Evolutionary conservation across 2,113 vertebrate species (phyloP), one percentile per base, ranked within the genome.

Genomic region (Plectropomus leopardus): DNA sequence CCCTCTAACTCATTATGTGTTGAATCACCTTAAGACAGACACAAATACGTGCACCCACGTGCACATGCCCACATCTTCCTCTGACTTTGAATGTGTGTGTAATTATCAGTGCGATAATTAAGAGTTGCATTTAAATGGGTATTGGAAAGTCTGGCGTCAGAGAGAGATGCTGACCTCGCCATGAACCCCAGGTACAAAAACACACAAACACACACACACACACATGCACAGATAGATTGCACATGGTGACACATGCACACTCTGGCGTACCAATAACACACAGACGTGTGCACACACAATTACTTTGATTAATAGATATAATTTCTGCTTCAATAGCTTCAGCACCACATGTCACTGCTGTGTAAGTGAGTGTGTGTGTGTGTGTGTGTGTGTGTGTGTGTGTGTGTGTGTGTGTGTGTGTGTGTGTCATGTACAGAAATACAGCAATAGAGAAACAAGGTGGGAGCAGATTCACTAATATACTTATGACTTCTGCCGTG

Each of bases 31-130:
- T 32, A 81, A 83, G 69, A 78, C 59, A 55, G n/a, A 77, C 53
- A 82, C 75, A 57, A 55, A 78, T 47, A 63, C 53, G 48, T 58
- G 24, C 54, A 15, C 23, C 28, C 76, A 70, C 55, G 5, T 60
- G 76, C 58, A 60, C 67, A 32, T 8, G 40, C 57, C 13, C 44
- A 50, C 21, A 59, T 50, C 34, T 53, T 65, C 16, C 45, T 66
- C 28, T 21, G 58, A 17, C 34, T 72, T 71, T 48, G 10, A 60
- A 57, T 72, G 75, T 50, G 59, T 82, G 72, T 64, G 72, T 80
- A 89, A 93, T 93, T 88, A 91, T 78, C 83, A 60, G 67, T 2
- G 54, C 24, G 79, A 82, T 91, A 88, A 93, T 93, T 90, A 87
- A 48, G 77, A 82, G 70, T 42, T 77, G 83, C 71, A 82, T 82